phyloP scores from a whole-genome alignment of 2,113 vertebrate genomes.

The Mustelus asterias region DNA sequence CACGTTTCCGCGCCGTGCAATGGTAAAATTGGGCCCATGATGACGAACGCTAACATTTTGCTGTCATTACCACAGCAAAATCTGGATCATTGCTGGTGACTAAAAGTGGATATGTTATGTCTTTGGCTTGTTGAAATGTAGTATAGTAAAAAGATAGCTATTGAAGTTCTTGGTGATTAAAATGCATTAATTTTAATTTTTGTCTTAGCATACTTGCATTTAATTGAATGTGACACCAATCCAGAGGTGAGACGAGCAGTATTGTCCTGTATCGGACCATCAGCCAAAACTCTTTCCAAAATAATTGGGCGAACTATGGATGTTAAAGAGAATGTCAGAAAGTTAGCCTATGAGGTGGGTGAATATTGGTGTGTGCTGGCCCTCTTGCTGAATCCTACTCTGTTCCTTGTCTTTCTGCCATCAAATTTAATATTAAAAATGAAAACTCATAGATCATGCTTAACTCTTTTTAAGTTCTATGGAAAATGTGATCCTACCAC shows the following conservation, averaged over 20 bases:
- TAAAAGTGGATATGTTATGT: background rate
- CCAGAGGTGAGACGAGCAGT: constrained; percentile 85
- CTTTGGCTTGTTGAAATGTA: background rate
- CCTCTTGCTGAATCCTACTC: background rate
- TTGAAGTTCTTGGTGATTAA: constrained; percentile 17
- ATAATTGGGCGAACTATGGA: constrained; percentile 82
- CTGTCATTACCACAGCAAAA: background rate
- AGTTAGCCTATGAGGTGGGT: constrained; percentile 80
- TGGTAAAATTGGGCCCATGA: too few relatives aligned
- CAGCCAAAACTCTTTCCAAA: constrained; percentile 70
- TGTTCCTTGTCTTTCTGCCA: background rate
- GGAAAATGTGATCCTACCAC: background rate
- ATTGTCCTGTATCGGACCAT: constrained; percentile 83
- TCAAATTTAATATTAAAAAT: background rate
- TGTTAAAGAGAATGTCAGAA: constrained; percentile 82
- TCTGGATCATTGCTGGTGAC: background rate
- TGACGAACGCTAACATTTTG: background rate
- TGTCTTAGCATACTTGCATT: constrained; percentile 68
- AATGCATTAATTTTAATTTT: constrained; percentile 27
- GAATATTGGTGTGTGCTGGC: background rate
- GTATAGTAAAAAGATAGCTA: background rate
- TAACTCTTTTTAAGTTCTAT: background rate
- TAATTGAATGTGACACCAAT: constrained; percentile 86
- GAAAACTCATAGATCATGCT: background rate
- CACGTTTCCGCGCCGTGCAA: too few relatives aligned